Evolutionary conservation across 1,140 invertebrate genomes (phyloP).

Genomic region (Oryctes rhinoceros): DNA sequence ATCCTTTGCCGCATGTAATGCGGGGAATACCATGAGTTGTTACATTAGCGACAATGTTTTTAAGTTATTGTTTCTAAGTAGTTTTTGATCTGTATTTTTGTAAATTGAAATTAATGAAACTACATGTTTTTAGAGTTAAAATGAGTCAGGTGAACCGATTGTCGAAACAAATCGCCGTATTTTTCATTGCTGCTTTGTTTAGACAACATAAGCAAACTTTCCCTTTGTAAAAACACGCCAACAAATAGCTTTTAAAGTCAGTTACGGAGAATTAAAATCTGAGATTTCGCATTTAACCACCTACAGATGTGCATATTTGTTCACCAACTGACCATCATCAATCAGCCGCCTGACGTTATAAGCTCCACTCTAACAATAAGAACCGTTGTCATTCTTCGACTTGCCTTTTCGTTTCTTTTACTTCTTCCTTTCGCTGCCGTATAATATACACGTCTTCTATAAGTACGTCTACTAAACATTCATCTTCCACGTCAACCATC

Average conservation of each 20-base stretch:
- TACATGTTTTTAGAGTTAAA: too few species aligned
- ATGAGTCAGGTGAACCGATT: too few species aligned
- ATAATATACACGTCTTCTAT: background rate
- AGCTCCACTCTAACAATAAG: slow-evolving; percentile 7
- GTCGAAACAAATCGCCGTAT: too few species aligned
- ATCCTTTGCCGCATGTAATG: too few species aligned
- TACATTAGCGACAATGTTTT: too few species aligned
- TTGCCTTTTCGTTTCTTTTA: background rate
- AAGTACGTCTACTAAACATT: background rate
- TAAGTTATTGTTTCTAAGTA: too few species aligned
- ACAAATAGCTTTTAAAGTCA: background rate
- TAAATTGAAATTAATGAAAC: too few species aligned
- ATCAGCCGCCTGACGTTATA: slow-evolving; percentile 12
- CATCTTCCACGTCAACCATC: slow-evolving; percentile 26
- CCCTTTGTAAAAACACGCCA: background rate
- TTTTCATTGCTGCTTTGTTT: too few species aligned
- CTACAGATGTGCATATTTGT: background rate
- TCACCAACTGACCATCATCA: slow-evolving; percentile 24
- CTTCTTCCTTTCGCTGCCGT: background rate
- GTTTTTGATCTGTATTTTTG: too few species aligned
- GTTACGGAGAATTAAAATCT: background rate
- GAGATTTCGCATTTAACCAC: slow-evolving; percentile 1
- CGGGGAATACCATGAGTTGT: too few species aligned
- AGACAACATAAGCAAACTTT: too few species aligned
- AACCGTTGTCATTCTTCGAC: slow-evolving; percentile 10